These are phyloP conservation scores for Heterodera carotae DNA, from an alignment of 1,140 invertebrate genomes.

Conservation along the genomic window DNA sequence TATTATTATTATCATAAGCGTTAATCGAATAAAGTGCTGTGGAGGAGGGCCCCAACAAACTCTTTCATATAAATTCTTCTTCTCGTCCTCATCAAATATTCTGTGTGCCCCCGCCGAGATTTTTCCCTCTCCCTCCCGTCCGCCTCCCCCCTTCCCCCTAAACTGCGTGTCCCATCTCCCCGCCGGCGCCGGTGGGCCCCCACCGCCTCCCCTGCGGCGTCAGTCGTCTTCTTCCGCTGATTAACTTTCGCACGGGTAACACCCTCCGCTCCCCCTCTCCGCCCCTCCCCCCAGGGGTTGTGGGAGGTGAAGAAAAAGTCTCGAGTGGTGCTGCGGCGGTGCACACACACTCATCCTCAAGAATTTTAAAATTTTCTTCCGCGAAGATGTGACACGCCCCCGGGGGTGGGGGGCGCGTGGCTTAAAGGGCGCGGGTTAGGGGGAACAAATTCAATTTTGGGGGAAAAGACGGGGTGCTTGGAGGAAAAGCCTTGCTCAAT, in stretches of 20 bases:
- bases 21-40: no score
- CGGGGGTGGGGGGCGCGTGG: no score
- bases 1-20: background rate
- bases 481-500: background rate
- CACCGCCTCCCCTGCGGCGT: background rate
- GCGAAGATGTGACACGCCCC: no score
- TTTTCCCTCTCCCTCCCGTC: background rate
- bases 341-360: background rate
- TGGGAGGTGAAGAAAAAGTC: background rate
- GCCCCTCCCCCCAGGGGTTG: no score
- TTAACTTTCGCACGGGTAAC: constrained; percentile 14
- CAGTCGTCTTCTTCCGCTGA: constrained; percentile 19
- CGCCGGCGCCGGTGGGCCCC: background rate
- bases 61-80: background rate
- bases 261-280: background rate
- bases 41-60: background rate
- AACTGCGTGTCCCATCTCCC: background rate
- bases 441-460: background rate
- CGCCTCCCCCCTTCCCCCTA: background rate
- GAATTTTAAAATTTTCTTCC: background rate
- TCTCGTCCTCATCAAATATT: background rate
- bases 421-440: no score
- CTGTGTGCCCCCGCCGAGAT: background rate
- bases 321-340: background rate
- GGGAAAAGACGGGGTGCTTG: no score